These are phyloP conservation scores for Brachyhypopomus gauderio DNA, from an alignment of 2,113 vertebrate species.

Conservation along the genomic window DNA sequence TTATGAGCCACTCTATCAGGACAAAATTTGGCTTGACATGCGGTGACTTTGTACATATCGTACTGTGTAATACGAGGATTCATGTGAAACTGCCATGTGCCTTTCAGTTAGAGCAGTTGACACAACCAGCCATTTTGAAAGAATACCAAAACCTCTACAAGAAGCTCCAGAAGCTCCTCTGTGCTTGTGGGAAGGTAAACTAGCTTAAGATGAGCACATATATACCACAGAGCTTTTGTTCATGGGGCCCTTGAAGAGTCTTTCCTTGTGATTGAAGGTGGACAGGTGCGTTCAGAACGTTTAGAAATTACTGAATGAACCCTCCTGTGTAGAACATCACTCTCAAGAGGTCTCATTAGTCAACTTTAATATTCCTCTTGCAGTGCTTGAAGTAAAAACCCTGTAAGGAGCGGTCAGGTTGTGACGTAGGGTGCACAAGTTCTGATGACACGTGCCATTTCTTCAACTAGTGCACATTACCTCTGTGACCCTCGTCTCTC, in stretches of 20 bases:
- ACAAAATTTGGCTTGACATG: constrained; percentile 9
- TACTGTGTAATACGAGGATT: neutral
- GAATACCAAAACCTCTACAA: constrained; percentile 1
- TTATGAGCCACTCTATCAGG: constrained; percentile 10
- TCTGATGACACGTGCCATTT: neutral
- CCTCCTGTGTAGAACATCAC: too few relatives aligned
- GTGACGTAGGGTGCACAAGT: neutral
- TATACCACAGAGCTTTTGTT: constrained; percentile 23
- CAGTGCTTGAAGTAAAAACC: neutral
- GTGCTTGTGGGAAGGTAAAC: constrained; percentile 37
- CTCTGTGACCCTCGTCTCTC: neutral
- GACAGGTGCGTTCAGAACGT: neutral
- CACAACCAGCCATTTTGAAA: neutral
- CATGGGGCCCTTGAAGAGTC: constrained; percentile 19
- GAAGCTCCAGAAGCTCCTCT: constrained; percentile 34
- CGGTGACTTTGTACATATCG: neutral
- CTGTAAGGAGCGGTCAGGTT: neutral
- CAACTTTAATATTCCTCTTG: constrained; percentile 7
- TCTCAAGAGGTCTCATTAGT: too few relatives aligned
- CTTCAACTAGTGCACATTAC: constrained; percentile 8
- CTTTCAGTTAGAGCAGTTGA: constrained; percentile 33
- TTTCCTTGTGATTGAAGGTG: neutral
- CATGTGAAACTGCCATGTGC: constrained; percentile 25
- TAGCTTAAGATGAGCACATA: constrained; percentile 31
- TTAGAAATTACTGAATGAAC: too few relatives aligned